Conservation (phyloP, 2,113 vertebrate genomes). For the Sporophila hypoxantha region DNA sequence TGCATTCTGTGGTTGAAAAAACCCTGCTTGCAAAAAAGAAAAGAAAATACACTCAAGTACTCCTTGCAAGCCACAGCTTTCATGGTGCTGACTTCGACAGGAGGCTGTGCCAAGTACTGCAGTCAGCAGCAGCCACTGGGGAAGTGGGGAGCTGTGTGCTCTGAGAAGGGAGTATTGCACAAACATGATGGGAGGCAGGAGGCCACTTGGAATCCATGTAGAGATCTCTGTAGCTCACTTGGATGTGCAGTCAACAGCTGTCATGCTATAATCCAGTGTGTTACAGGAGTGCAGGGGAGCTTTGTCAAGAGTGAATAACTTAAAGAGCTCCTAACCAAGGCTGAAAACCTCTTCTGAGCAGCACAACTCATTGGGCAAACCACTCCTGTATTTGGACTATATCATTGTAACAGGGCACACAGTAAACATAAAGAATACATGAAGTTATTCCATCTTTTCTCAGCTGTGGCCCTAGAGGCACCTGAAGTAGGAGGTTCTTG, state of each 20-base stretch:
- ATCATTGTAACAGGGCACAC: not conserved
- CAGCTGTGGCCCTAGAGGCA: not conserved
- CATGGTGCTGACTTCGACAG: accelerated
- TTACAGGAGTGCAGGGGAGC: not conserved
- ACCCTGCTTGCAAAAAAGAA: not conserved
- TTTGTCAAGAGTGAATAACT: not conserved
- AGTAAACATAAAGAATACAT: not conserved
- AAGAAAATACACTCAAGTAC: not conserved
- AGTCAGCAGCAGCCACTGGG: not conserved
- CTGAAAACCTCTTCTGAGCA: not conserved
- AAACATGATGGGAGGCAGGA: not conserved
- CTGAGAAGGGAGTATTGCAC: not conserved
- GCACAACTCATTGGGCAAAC: not conserved
- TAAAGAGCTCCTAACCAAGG: not conserved
- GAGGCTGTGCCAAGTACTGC: not conserved
- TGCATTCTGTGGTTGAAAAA: not conserved
- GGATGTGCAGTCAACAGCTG: not conserved
- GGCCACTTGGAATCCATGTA: not conserved
- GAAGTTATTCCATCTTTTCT: not conserved
- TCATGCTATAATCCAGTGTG: not conserved
- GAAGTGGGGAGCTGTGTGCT: not conserved
- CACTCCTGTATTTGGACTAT: not conserved
- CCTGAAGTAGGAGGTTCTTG: not conserved
- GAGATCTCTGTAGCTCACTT: not conserved
- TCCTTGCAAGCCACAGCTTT: not conserved